Conservation (phyloP, 2,797 vertebrate genomes). For the Acridotheres tristis region DNA sequence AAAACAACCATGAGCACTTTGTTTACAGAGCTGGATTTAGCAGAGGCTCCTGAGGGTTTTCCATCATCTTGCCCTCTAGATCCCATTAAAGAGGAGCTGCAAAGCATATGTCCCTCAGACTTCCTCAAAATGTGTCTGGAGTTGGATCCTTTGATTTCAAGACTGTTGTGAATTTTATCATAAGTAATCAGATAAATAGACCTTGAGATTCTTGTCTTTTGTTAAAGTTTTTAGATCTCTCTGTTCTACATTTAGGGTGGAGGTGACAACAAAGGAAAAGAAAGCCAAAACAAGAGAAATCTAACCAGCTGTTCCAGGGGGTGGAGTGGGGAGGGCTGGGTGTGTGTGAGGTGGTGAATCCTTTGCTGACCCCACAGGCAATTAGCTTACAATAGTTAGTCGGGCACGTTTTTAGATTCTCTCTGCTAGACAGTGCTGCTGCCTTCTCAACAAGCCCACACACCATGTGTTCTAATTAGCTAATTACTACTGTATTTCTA, state of each 20-base stretch:
- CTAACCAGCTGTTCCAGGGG: not conserved
- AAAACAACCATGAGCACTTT: not conserved
- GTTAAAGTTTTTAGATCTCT: not conserved
- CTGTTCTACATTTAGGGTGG: not conserved
- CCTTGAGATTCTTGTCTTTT: not conserved
- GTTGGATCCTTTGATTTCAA: not conserved
- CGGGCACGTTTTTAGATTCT: not conserved
- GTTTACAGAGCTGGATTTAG: not conserved
- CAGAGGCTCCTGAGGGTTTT: not conserved
- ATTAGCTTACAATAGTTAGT: not conserved
- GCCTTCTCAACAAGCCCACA: slow-evolving; percentile 41
- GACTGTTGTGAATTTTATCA: not conserved
- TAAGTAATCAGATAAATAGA: not conserved
- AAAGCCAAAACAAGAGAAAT: not conserved
- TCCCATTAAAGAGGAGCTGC: slow-evolving; percentile 9
- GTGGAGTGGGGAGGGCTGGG: too few species aligned
- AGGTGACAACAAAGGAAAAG: not conserved
- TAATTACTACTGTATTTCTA: slow-evolving; percentile 42
- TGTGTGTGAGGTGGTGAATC: not conserved
- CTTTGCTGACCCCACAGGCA: slow-evolving; percentile 1
- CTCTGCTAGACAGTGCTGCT: not conserved
- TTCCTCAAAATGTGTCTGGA: not conserved
- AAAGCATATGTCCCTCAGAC: not conserved
- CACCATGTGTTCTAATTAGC: slow-evolving; percentile 52
- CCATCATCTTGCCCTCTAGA: not conserved